These are phyloP conservation scores for Motacilla alba DNA, from an alignment of 2,113 vertebrate genomes.

Conservation along the genomic window DNA sequence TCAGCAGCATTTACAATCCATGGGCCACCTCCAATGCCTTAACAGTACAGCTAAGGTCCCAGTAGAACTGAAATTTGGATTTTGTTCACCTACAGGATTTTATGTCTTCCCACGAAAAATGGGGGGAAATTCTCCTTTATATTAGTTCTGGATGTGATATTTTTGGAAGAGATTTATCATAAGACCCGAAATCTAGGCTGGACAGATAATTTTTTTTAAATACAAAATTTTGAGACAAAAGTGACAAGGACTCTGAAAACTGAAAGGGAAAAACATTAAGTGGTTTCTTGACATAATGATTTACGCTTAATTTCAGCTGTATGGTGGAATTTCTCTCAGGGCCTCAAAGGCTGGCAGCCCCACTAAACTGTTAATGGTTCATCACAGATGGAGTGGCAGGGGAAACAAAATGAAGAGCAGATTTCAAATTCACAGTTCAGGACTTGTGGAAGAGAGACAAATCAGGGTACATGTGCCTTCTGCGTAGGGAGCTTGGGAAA, in stretches of 20 bases:
- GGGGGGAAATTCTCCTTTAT: neutral
- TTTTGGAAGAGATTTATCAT: neutral
- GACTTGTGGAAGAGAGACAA: neutral
- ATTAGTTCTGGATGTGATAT: neutral
- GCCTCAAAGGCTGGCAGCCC: neutral
- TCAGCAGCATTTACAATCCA: neutral
- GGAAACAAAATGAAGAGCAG: neutral
- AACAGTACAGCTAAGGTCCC: neutral
- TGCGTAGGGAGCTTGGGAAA: neutral
- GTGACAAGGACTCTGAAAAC: neutral
- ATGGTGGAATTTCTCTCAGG: neutral
- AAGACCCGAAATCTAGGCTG: neutral
- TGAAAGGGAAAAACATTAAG: neutral
- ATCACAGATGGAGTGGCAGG: slow-evolving; percentile 3
- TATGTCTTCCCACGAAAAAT: neutral
- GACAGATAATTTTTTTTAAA: neutral
- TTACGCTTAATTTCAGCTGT: neutral
- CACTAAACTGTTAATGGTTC: neutral
- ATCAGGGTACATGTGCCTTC: neutral
- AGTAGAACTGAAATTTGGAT: neutral
- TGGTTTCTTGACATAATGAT: neutral
- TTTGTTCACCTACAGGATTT: neutral
- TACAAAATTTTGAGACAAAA: neutral
- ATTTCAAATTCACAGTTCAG: slow-evolving; percentile 13
- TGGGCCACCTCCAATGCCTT: neutral